Percentiles rank a stretch among this genome's conserved stretches.
These are phyloP conservation scores for Psilanteris sp. DNA, from an alignment of 1,140 invertebrate species.

Conservation along the genomic window DNA sequence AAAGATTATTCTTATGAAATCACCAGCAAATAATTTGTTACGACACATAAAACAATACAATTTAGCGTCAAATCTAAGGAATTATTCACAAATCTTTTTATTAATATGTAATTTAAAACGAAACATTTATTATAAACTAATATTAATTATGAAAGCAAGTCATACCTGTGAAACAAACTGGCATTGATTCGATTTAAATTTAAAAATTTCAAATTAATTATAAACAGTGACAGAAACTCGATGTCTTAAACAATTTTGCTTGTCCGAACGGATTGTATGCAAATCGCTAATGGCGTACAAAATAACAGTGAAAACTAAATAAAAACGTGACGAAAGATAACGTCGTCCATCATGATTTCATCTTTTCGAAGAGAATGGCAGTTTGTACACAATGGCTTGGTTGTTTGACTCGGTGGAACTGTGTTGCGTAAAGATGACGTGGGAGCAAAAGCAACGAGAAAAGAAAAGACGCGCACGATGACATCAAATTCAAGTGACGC, in stretches of 20 bases:
- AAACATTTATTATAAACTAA: no score
- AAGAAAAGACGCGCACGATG: slow-evolving; percentile 36
- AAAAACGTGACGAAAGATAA: slow-evolving; percentile 50
- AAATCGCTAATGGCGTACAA: slow-evolving; percentile 38
- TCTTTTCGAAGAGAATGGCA: slow-evolving; percentile 35
- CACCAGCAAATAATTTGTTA: no score
- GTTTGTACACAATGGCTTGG: slow-evolving; percentile 41
- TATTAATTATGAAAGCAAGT: no score
- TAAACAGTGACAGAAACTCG: slow-evolving; percentile 39
- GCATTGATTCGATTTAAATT: no score
- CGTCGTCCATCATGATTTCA: slow-evolving; percentile 53
- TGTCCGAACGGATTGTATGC: slow-evolving; percentile 31
- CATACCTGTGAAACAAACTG: no score
- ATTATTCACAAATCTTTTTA: no score
- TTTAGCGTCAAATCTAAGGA: no score
- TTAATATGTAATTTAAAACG: no score
- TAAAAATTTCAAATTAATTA: no score
- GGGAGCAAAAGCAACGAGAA: slow-evolving; percentile 25
- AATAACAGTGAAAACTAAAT: slow-evolving; percentile 29
- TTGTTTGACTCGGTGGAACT: slow-evolving; percentile 20
- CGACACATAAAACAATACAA: no score
- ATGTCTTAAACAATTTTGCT: slow-evolving; percentile 20
- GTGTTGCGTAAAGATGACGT: slow-evolving; percentile 20
- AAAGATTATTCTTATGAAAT: background rate
- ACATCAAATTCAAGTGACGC: slow-evolving; percentile 56